Evolutionary conservation across 1,140 invertebrate species (phyloP).

Genomic region (Drosophila persimilis): DNA sequence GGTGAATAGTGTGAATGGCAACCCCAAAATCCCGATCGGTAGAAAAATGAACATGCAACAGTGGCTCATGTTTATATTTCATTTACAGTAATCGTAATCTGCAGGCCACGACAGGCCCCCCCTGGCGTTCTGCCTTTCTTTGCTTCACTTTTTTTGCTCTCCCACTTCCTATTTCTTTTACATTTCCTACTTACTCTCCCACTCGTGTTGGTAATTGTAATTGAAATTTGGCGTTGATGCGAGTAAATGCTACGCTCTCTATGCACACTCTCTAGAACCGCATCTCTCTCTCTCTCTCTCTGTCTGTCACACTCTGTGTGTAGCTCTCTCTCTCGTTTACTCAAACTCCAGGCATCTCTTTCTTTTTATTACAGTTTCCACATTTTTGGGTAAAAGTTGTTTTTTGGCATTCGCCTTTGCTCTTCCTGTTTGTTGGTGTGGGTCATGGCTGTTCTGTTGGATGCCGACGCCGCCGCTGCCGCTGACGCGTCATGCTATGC

Average conservation of each 20-base stretch:
- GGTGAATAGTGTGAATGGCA: too few relatives aligned
- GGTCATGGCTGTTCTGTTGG: constrained; percentile 77
- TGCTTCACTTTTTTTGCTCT: constrained; percentile 13
- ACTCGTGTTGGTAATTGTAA: constrained; percentile 73
- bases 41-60: too few relatives aligned
- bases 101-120: constrained; percentile 5
- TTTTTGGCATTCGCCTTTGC: constrained; percentile 63
- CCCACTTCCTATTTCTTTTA: constrained; percentile 23
- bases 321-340: constrained; percentile 8
- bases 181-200: constrained; percentile 23
- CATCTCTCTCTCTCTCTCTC: not conserved
- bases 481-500: constrained; percentile 54
- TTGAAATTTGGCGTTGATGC: constrained; percentile 82
- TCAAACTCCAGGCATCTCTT: constrained; percentile 22
- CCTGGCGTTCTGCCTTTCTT: not conserved
- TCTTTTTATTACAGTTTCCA: constrained; percentile 70
- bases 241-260: constrained; percentile 63
- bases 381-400: constrained; percentile 68
- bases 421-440: constrained; percentile 82
- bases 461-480: constrained; percentile 3
- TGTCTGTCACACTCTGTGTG: not conserved
- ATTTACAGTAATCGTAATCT: constrained; percentile 21
- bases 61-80: constrained; percentile 18
- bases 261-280: constrained; percentile 5
- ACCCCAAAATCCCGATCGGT: not conserved